Conservation (phyloP, 1,140 invertebrate genomes). For the Scylla paramamosain region DNA sequence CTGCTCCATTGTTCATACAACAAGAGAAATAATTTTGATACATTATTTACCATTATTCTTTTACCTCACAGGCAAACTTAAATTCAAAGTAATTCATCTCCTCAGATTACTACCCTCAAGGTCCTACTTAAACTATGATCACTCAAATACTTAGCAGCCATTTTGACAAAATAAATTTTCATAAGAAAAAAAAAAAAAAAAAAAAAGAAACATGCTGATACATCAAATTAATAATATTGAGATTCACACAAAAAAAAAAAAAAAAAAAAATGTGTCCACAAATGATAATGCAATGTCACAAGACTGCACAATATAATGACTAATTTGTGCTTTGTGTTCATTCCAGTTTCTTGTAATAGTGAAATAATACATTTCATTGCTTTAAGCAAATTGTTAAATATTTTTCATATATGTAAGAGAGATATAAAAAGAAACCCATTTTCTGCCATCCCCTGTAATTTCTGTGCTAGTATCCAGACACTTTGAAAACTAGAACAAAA, state of each 20-base stretch:
- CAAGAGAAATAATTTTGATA: not conserved
- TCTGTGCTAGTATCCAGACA: not conserved
- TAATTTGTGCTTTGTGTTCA: not conserved
- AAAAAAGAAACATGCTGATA: too few species aligned
- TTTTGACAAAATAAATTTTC: not conserved
- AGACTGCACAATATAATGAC: not conserved
- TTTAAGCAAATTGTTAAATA: not conserved
- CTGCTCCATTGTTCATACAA: too few species aligned
- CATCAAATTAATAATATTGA: not conserved
- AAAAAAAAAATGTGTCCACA: not conserved
- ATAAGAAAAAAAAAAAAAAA: not conserved
- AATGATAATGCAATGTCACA: not conserved
- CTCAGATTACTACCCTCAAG: not conserved
- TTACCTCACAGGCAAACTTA: not conserved
- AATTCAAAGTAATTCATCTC: not conserved
- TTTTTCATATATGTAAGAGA: too few species aligned
- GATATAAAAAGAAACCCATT: not conserved
- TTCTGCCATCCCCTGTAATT: not conserved
- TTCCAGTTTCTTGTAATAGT: not conserved
- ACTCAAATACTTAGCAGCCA: conserved; percentile 12
- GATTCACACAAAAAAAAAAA: not conserved
- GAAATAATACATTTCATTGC: not conserved
- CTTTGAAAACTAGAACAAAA: not conserved
- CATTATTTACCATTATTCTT: not conserved
- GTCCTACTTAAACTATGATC: not conserved